Base-by-base conservation (phyloP, 1,140 invertebrate species). In the Gonioctena quinquepunctata region DNA sequence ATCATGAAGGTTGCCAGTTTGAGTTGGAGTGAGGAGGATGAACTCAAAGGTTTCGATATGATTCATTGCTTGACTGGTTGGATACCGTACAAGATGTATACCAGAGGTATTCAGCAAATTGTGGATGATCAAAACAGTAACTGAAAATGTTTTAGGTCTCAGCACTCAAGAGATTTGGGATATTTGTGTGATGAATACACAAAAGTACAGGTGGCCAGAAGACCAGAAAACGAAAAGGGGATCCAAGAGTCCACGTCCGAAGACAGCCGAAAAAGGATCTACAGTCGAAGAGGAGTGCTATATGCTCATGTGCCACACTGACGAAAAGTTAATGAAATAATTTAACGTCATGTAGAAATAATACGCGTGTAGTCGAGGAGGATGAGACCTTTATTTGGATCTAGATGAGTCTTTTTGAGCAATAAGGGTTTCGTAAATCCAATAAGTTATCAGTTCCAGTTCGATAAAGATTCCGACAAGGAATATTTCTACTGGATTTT, bases 41-140 rank as follows among this genome's bases (percentile, higher is more conserved):
- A 80, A 54, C 26, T 77, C 2, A 28, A 71, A 4, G 78, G 81
- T 60, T 80, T 79, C 69, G 74, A 77, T 71, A 71, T 80, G 8
- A 72, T 81, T 25, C 65, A 71, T 19, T 77, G 69, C 63, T 56
- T 82, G n/a, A 81, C 80, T 5, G 81, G 81, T 67, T 82, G 81
- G 81, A 28, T 78, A 22, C 66, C 68, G 3, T 71, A 78, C 33
- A 78, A 72, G 59, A 67, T 81, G 28, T 42, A 73, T 42, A 74
- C 71, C 0, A 65, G 54, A 59, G 75, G 78, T 82, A 59, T 16
- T n/a, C n/a, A 6, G n/a, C n/a, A n/a, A n/a, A n/a, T n/a, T n/a
- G n/a, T n/a, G n/a, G n/a, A n/a, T n/a, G n/a, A n/a, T n/a, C n/a
- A n/a, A n/a, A n/a, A n/a, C n/a, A n/a, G n/a, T n/a, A n/a, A n/a